phyloP scores from a whole-genome alignment of 2,888 invertebrate genomes.

The Eupithecia exiguata region DNA sequence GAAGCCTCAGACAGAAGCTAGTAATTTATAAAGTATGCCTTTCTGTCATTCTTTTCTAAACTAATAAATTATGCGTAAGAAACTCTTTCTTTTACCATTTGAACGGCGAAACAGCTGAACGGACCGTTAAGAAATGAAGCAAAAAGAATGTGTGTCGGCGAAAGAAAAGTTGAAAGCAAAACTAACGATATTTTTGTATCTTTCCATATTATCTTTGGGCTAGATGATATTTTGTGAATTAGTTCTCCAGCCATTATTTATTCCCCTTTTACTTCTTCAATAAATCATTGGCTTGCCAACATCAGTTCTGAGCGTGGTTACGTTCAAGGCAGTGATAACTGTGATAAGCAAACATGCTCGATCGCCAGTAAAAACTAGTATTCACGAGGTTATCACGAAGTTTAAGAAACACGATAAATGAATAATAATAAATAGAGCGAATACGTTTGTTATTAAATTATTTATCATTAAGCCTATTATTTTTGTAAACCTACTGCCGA shows the following conservation, averaged over 20 bases:
- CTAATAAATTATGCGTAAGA: neutral
- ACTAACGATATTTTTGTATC: neutral
- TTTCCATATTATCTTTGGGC: too few species aligned
- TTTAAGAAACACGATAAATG: neutral
- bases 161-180: neutral
- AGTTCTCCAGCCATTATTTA: too few species aligned
- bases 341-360: neutral
- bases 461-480: too few species aligned
- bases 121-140: neutral
- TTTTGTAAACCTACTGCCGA: neutral
- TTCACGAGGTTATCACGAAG: constrained; percentile 17
- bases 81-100: neutral
- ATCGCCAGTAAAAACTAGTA: constrained; percentile 22
- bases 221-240: too few species aligned
- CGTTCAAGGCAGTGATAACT: too few species aligned
- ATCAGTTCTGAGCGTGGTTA: too few species aligned
- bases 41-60: neutral
- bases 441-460: neutral
- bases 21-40: too few species aligned
- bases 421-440: constrained; percentile 7
- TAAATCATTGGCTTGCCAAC: neutral
- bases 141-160: neutral
- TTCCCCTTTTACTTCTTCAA: neutral
- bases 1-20: too few species aligned
- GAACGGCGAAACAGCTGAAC: neutral